phyloP scores from a whole-genome alignment of 2,797 vertebrate genomes.

The Gymnodraco acuticeps region DNA sequence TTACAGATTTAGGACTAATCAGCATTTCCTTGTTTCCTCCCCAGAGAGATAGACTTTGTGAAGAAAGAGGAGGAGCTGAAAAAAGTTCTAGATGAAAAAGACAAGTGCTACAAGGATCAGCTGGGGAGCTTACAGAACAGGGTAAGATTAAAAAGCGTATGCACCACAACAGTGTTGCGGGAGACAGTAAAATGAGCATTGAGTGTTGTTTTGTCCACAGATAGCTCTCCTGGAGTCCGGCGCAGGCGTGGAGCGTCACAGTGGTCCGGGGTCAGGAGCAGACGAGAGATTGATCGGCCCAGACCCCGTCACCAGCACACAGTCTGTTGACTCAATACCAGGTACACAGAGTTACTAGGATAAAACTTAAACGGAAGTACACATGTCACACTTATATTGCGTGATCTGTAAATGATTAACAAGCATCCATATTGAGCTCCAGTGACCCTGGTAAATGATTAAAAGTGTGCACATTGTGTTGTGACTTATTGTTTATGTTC shows the following conservation, averaged over 20 bases:
- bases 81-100: conserved; percentile 88
- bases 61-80: conserved; percentile 92
- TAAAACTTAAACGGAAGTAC: neutral
- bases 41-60: conserved; percentile 92
- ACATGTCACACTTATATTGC: conserved; percentile 1
- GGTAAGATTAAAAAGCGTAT: conserved; percentile 76
- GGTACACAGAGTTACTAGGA: conserved; percentile 49
- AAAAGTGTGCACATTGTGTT: neutral
- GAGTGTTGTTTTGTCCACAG: conserved; percentile 73
- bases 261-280: conserved; percentile 42
- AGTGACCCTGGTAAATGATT: conserved; percentile 33
- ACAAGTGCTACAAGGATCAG: conserved; percentile 87
- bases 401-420: conserved; percentile 44
- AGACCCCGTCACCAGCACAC: conserved; percentile 69
- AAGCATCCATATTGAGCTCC: conserved; percentile 11
- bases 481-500: conserved; percentile 2
- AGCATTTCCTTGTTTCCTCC: conserved; percentile 54
- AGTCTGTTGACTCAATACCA: conserved; percentile 79
- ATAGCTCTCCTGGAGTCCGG: conserved; percentile 85
- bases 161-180: neutral
- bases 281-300: conserved; percentile 64
- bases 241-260: conserved; percentile 46
- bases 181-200: conserved; percentile 30
- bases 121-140: conserved; percentile 86
- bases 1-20: conserved; percentile 40